These are phyloP conservation scores for Oryzaephilus surinamensis DNA, from an alignment of 1,140 invertebrate genomes.

Conservation along the genomic window DNA sequence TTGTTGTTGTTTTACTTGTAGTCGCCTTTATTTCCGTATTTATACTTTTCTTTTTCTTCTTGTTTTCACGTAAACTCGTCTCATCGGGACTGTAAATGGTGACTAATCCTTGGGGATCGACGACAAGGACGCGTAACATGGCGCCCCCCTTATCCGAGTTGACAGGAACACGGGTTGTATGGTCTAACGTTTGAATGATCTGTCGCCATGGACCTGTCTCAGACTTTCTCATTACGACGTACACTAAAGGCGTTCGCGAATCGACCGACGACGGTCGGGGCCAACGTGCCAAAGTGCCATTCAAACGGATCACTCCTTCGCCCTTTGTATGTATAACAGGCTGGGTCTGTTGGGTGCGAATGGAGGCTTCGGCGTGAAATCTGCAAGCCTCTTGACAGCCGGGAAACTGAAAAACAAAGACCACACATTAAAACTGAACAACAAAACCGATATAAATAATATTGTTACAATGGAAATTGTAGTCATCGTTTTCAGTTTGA, in stretches of 20 bases:
- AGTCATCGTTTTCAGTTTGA: no score
- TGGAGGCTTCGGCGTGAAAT: constrained; percentile 50
- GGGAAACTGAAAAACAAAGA: constrained; percentile 46
- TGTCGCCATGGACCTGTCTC: constrained; percentile 52
- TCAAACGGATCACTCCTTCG: constrained; percentile 48
- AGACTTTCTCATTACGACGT: constrained; percentile 53
- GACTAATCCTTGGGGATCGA: constrained; percentile 51
- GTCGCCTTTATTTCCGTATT: constrained; percentile 49
- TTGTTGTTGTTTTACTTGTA: constrained; percentile 40
- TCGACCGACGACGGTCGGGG: constrained; percentile 43
- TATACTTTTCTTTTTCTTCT: constrained; percentile 39
- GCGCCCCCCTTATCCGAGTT: constrained; percentile 43
- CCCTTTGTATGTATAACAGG: constrained; percentile 56
- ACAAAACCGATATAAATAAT: no score
- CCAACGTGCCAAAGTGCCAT: constrained; percentile 47
- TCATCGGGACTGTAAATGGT: constrained; percentile 56
- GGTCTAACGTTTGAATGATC: constrained; percentile 50
- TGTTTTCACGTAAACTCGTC: constrained; percentile 29
- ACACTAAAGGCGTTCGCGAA: constrained; percentile 44
- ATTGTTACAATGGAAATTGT: no score
- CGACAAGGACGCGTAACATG: constrained; percentile 52
- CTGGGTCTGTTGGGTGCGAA: constrained; percentile 44
- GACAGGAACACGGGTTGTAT: constrained; percentile 46
- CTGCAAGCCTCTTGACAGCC: constrained; percentile 57
- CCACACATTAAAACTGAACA: no score